Conservation (phyloP, 2,113 vertebrate species). For the Vidua macroura region DNA sequence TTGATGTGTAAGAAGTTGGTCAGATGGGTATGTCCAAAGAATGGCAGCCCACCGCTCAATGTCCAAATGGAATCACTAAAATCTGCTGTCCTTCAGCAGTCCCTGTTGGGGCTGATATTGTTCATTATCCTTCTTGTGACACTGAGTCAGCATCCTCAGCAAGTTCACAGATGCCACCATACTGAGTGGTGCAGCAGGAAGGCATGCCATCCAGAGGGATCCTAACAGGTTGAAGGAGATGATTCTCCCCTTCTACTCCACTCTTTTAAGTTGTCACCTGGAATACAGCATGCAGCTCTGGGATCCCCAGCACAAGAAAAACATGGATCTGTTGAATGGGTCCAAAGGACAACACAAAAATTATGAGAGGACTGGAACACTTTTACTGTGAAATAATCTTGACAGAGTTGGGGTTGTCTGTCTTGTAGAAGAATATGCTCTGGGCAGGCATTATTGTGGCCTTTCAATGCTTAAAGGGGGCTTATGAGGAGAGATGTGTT, state of each 20-base stretch:
- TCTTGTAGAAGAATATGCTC: neutral
- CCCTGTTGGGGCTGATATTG: neutral
- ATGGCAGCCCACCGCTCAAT: neutral
- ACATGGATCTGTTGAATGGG: accelerated
- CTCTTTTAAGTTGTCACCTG: neutral
- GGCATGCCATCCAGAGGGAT: neutral
- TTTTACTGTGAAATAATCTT: neutral
- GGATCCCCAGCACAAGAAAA: neutral
- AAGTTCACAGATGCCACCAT: neutral
- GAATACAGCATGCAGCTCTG: neutral
- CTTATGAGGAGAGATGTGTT: neutral
- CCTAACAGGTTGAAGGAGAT: neutral
- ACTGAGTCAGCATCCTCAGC: neutral
- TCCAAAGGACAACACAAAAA: neutral
- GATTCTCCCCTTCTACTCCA: neutral
- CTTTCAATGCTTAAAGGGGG: neutral
- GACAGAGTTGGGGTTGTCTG: neutral
- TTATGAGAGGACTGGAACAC: neutral
- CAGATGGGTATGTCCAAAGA: neutral
- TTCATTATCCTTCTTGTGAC: neutral
- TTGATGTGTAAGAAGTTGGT: neutral
- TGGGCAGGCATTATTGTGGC: too few relatives aligned
- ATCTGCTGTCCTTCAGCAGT: neutral
- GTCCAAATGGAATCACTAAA: neutral
- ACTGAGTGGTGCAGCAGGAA: neutral